Conservation (phyloP, 2,797 vertebrate genomes). For the Chaunax sp. region DNA sequence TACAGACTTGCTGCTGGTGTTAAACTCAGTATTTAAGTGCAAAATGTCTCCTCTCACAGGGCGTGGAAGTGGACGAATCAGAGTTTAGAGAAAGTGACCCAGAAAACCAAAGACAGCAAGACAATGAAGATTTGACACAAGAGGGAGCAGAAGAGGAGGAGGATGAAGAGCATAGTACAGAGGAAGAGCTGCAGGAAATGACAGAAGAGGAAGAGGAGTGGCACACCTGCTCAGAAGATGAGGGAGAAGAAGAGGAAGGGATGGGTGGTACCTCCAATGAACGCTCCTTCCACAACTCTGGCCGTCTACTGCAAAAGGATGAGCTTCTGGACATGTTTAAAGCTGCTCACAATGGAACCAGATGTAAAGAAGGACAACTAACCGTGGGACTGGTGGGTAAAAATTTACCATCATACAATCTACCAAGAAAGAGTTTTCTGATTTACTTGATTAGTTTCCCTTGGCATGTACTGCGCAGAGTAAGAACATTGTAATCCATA, state of each 20-base stretch:
- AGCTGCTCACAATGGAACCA: conserved; percentile 82
- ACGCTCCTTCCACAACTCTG: conserved; percentile 82
- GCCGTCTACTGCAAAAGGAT: conserved; percentile 88
- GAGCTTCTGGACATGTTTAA: conserved; percentile 91
- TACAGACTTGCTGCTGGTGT: neutral
- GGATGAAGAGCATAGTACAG: conserved; percentile 61
- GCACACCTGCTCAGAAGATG: conserved; percentile 83
- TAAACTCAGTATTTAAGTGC: neutral
- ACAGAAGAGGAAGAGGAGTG: conserved; percentile 80
- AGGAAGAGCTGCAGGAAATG: conserved; percentile 72
- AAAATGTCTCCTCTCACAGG: conserved; percentile 71
- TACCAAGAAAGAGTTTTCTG: neutral
- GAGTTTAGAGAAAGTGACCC: conserved; percentile 69
- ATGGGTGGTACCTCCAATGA: conserved; percentile 24
- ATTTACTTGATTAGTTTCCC: neutral
- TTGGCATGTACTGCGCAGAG: neutral
- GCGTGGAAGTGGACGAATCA: conserved; percentile 61
- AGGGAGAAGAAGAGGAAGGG: conserved; percentile 55
- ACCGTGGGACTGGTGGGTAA: conserved; percentile 92
- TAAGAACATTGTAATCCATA: neutral
- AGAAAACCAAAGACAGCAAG: conserved; percentile 58
- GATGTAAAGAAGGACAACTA: conserved; percentile 88
- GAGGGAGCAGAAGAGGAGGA: conserved; percentile 34
- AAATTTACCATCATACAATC: neutral
- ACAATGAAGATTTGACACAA: conserved; percentile 23